Percentiles rank a stretch among this genome's conserved stretches.
phyloP scores from a whole-genome alignment of 2,888 invertebrate genomes.

The Bhutanitis thaidina region DNA sequence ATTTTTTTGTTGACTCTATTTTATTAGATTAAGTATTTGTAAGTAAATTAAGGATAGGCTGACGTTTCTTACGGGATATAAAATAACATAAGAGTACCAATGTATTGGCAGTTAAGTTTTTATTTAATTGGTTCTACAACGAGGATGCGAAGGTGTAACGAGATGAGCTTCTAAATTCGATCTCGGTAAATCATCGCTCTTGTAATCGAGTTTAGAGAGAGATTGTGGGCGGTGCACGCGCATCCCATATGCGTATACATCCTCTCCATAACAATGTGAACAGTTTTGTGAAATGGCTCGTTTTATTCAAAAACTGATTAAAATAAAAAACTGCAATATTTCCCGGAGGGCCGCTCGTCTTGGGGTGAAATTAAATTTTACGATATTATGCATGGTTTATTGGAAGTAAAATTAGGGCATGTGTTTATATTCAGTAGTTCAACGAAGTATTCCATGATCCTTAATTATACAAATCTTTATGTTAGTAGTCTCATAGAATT shows the following conservation, averaged over 20 bases:
- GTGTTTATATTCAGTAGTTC: conserved; percentile 6
- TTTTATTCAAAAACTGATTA: conserved; percentile 25
- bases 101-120: conserved; percentile 1
- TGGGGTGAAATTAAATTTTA: conserved; percentile 50
- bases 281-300: conserved; percentile 43
- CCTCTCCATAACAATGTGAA: conserved; percentile 59
- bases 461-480: neutral
- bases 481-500: neutral
- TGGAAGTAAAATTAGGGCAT: conserved; percentile 26
- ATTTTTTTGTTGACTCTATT: no score
- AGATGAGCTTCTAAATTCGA: conserved; percentile 68
- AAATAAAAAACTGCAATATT: conserved; percentile 30
- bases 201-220: conserved; percentile 75
- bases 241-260: conserved; percentile 68
- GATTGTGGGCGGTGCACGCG: conserved; percentile 69
- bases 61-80: no score
- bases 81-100: no score
- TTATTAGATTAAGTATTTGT: no score
- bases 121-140: conserved; percentile 37
- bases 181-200: conserved; percentile 75
- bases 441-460: neutral
- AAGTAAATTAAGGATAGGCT: no score
- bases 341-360: conserved; percentile 69
- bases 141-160: conserved; percentile 61
- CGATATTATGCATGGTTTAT: conserved; percentile 50